Evolutionary conservation across 1,140 invertebrate species (phyloP), one percentile per base, ranked within the genome.

Genomic region (Ceratina japonica): DNA sequence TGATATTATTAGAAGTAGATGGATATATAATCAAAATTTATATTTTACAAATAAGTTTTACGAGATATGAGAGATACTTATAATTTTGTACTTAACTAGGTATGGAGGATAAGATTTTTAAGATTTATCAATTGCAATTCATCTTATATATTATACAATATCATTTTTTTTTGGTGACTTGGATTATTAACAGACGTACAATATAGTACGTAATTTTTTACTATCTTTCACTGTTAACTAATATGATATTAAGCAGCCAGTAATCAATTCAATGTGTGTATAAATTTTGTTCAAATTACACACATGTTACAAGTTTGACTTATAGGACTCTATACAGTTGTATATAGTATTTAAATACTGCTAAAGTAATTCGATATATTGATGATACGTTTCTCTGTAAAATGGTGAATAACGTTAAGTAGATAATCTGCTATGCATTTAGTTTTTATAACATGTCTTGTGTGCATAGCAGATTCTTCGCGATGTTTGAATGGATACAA

Each of bases 21-120:
- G 24, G 61, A 75, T 75, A n/a, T n/a, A n/a, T n/a, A 75, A 78
- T 78, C 58, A 63, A 78, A 78, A 78, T 63, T 44, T 54, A 16
- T 52, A 27, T 44, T 31, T 58, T 61, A 61, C 24, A 74, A 58
- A 44, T 74, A 74, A 74, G 22, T 72, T 3, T 18, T 52, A 65
- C 12, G 1, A 80, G 49, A 69, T n/a, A n/a, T 69, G n/a, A 59
- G 22, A 59, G 31, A 3, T 75, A 22, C 62, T 10, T 51, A 69
- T 66, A 18, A 79, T 51, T 72, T 65, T 74, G 62, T 79, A 77
- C 68, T 74, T 66, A 74, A 79, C 3, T 66, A 37, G 72, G 54
- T 31, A 49, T 49, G 51, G 4, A 74, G 73, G 62, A 59, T 10
- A n/a, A n/a, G n/a, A n/a, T n/a, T n/a, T n/a, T n/a, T n/a, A n/a